These are phyloP conservation scores for Leptinotarsa tumamoca DNA, from an alignment of 2,888 invertebrate genomes.

Conservation along the genomic window DNA sequence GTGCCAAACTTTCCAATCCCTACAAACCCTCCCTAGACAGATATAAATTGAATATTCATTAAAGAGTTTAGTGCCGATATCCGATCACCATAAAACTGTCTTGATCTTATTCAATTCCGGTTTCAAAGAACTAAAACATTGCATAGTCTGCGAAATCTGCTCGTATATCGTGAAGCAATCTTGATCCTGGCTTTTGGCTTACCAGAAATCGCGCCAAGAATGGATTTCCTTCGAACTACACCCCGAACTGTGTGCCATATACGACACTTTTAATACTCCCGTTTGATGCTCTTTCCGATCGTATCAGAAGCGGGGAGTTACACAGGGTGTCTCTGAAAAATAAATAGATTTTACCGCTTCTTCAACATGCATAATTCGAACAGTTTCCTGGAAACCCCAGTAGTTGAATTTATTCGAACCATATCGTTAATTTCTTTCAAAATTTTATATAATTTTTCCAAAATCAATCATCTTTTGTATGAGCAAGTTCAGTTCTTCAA, in stretches of 20 bases:
- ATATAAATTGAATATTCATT: constrained; percentile 54
- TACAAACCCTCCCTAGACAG: constrained; percentile 11
- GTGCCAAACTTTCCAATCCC: neutral
- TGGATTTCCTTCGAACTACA: constrained; percentile 48
- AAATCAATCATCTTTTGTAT: too few relatives aligned
- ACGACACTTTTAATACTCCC: constrained; percentile 46
- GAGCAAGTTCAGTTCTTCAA: too few relatives aligned
- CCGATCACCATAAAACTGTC: constrained; percentile 66
- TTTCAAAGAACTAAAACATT: constrained; percentile 55
- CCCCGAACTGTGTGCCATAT: constrained; percentile 44
- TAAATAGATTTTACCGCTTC: neutral
- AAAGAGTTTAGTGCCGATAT: constrained; percentile 57
- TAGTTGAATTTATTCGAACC: too few relatives aligned
- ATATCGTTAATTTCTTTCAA: too few relatives aligned
- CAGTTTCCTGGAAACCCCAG: too few relatives aligned
- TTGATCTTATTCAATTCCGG: constrained; percentile 62
- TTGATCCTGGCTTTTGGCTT: constrained; percentile 67
- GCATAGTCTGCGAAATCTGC: constrained; percentile 64
- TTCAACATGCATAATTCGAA: neutral
- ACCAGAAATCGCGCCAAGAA: constrained; percentile 65
- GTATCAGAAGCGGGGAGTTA: constrained; percentile 27
- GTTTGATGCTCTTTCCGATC: constrained; percentile 40
- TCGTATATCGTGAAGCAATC: constrained; percentile 63
- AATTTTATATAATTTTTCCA: too few relatives aligned
- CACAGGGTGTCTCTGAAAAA: neutral